Evolutionary conservation across 1,140 invertebrate species (phyloP).

Genomic region (Antheraea mylitta): DNA sequence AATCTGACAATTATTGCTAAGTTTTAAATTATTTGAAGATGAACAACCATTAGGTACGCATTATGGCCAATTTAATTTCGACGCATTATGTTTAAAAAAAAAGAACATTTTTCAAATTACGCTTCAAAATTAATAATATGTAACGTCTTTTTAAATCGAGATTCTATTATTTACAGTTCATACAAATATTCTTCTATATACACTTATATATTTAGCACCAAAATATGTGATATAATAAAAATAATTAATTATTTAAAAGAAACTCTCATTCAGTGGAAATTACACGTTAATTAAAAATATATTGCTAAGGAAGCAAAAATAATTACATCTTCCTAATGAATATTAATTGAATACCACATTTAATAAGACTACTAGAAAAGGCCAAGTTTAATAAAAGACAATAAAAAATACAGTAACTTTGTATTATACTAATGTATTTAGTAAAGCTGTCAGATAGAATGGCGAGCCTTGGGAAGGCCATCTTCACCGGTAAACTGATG

Average conservation of each 20-base stretch:
- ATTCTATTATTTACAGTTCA: not conserved
- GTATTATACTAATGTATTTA: too few species aligned
- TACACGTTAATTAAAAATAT: not conserved
- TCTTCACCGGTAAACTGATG: too few species aligned
- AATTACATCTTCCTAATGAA: too few species aligned
- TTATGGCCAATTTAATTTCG: conserved; percentile 19
- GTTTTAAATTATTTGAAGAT: not conserved
- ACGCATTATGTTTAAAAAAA: not conserved
- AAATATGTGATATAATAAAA: not conserved
- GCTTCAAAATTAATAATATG: not conserved
- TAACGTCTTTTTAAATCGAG: not conserved
- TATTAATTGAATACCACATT: too few species aligned
- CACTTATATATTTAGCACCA: conserved; percentile 1
- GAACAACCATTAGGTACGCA: conserved; percentile 12
- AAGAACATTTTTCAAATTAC: not conserved
- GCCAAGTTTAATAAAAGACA: too few species aligned
- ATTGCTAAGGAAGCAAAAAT: not conserved
- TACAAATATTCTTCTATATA: not conserved
- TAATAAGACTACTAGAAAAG: too few species aligned
- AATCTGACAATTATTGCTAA: conserved; percentile 7
- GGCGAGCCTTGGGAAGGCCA: too few species aligned
- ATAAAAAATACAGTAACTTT: too few species aligned
- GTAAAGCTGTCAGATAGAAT: too few species aligned
- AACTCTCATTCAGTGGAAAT: not conserved
- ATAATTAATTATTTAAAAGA: not conserved